Evolutionary conservation across 2,797 vertebrate species (phyloP).

Genomic region (Arnoldichthys spilopterus): DNA sequence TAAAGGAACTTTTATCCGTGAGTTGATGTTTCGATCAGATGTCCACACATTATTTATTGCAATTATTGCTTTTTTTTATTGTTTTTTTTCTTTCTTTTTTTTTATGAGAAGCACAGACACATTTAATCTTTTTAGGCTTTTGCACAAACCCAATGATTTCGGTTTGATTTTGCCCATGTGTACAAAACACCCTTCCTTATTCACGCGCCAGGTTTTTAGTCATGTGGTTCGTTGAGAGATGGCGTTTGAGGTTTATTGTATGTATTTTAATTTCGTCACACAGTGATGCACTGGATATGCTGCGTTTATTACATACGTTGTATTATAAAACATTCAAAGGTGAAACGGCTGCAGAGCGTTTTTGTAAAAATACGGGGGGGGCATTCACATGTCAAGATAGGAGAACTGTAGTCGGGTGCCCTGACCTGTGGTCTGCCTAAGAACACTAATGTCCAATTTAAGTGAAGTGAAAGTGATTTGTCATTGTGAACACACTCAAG

Average conservation of each 20-base stretch:
- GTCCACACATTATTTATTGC: no score
- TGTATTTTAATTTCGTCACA: not conserved
- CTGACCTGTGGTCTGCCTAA: no score
- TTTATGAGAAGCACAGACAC: not conserved
- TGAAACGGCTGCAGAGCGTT: not conserved
- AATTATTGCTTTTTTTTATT: no score
- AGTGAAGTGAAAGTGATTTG: no score
- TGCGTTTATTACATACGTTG: no score
- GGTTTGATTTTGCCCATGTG: not conserved
- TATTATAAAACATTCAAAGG: not conserved
- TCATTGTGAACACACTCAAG: no score
- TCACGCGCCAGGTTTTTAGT: not conserved
- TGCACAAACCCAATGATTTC: not conserved
- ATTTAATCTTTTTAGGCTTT: not conserved
- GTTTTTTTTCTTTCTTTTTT: not conserved
- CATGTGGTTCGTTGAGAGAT: not conserved
- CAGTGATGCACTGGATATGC: not conserved
- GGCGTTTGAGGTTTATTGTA: not conserved
- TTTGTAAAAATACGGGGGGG: not conserved
- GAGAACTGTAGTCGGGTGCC: no score
- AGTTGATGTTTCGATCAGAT: not conserved
- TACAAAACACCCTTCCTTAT: not conserved
- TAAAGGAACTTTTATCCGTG: not conserved
- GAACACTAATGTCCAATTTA: no score
- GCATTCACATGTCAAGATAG: no score